Evolutionary conservation across 1,140 invertebrate genomes (phyloP).

Genomic region (Archivesica marissinica): DNA sequence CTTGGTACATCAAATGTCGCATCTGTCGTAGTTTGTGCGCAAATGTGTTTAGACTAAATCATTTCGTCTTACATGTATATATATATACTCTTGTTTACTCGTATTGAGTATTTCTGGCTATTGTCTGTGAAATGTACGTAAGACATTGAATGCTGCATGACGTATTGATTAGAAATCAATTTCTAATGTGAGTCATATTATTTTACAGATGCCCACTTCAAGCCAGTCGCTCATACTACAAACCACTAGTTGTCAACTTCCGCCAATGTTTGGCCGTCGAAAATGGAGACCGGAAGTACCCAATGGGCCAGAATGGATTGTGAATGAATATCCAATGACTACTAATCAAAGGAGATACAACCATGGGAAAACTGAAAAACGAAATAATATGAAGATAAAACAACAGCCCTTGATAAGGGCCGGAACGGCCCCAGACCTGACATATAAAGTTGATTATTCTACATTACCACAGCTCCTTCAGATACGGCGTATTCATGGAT

Average conservation of each 20-base stretch:
- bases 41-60: too few species aligned
- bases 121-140: too few species aligned
- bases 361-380: not conserved
- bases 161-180: too few species aligned
- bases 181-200: too few species aligned
- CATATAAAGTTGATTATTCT: conserved; percentile 14
- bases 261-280: conserved; percentile 26
- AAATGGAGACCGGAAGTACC: not conserved
- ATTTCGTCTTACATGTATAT: too few species aligned
- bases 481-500: conserved; percentile 40
- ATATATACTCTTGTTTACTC: too few species aligned
- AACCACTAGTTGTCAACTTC: conserved; percentile 21
- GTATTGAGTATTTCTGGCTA: too few species aligned
- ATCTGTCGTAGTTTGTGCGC: too few species aligned
- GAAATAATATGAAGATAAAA: not conserved
- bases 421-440: conserved; percentile 17
- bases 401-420: not conserved
- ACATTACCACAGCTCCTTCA: conserved; percentile 18
- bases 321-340: not conserved
- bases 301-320: not conserved
- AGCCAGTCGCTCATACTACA: conserved; percentile 53
- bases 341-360: not conserved
- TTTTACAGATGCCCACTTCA: conserved; percentile 57
- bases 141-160: too few species aligned
- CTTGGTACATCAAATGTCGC: too few species aligned